phyloP scores from a whole-genome alignment of 2,888 invertebrate genomes.

The Lymantria dispar region DNA sequence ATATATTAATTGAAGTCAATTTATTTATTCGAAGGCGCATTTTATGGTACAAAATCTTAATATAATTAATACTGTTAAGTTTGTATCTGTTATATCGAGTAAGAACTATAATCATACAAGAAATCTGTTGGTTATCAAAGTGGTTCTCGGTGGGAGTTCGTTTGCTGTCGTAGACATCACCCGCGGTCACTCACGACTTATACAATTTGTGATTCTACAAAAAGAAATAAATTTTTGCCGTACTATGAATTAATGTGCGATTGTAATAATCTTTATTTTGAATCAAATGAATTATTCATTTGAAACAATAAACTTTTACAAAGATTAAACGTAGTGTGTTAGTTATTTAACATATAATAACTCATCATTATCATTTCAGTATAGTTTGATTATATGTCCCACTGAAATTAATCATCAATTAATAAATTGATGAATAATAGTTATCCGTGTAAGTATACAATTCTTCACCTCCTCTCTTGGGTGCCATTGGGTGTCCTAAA shows the following conservation, averaged over 20 bases:
- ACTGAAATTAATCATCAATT: no score
- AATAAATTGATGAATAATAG: no score
- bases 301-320: no score
- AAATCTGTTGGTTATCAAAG: not conserved
- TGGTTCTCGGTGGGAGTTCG: conserved; percentile 5
- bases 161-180: conserved; percentile 12
- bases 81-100: not conserved
- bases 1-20: not conserved
- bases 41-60: not conserved
- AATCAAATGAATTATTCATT: no score
- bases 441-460: no score
- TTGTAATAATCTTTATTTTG: no score
- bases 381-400: no score
- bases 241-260: conserved; percentile 11
- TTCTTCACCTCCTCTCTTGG: no score
- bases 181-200: conserved; percentile 33
- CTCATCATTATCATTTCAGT: no score
- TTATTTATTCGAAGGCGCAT: not conserved
- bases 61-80: not conserved
- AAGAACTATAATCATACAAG: not conserved
- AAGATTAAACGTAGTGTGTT: no score
- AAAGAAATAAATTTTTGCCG: conserved; percentile 15
- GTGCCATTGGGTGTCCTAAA: no score
- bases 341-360: no score
- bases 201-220: conserved; percentile 30